Conservation (phyloP, 2,113 vertebrate genomes). For the Pardalotus punctatus region DNA sequence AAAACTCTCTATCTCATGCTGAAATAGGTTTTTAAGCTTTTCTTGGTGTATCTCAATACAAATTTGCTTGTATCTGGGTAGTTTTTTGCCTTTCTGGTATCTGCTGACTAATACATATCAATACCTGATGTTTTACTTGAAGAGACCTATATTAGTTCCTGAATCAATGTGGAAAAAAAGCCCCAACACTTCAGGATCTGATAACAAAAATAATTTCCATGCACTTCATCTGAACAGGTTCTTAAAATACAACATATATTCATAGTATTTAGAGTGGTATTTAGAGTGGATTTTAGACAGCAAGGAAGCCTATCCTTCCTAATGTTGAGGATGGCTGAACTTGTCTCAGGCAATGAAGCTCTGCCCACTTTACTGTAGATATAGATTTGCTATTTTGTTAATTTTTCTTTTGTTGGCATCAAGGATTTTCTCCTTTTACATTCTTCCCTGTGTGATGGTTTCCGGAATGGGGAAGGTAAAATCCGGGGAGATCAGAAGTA, state of each 20-base stretch:
- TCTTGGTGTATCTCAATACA: neutral
- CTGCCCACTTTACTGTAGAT: neutral
- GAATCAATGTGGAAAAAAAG: neutral
- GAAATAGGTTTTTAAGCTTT: neutral
- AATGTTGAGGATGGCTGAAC: neutral
- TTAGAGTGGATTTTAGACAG: neutral
- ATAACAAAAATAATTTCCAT: neutral
- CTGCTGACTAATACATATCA: neutral
- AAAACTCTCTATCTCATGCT: neutral
- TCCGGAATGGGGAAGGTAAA: neutral
- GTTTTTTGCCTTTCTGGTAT: neutral
- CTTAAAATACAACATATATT: neutral
- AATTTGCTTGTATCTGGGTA: neutral
- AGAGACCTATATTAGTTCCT: neutral
- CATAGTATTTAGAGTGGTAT: neutral
- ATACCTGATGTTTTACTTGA: neutral
- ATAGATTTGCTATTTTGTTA: neutral
- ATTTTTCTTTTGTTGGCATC: neutral
- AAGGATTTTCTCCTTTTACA: neutral
- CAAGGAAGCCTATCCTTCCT: neutral
- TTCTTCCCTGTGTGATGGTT: neutral
- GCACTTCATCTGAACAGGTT: neutral
- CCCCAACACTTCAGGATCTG: neutral
- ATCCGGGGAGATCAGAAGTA: neutral
- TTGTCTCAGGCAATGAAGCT: neutral